Conservation (phyloP, 2,888 invertebrate genomes). For the Tineola bisselliella region DNA sequence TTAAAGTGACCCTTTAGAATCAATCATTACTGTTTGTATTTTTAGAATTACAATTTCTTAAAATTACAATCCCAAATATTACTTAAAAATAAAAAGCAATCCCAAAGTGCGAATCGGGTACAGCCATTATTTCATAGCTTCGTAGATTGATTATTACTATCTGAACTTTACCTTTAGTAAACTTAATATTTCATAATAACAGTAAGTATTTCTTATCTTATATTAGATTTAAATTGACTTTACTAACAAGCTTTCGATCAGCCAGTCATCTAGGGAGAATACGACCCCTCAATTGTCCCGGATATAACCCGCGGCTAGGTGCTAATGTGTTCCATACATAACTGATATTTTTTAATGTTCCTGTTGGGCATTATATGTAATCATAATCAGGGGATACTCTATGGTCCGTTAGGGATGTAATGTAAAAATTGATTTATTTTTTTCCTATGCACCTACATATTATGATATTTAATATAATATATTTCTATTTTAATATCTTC, state of each 20-base stretch:
- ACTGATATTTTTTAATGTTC: neutral
- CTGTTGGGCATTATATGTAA: slow-evolving; percentile 8
- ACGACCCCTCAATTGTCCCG: slow-evolving; percentile 45
- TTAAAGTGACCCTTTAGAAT: neutral
- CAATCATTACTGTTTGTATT: neutral
- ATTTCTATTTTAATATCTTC: no score
- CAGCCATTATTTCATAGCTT: no score
- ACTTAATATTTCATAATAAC: no score
- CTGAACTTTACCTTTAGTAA: no score
- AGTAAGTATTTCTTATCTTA: slow-evolving; percentile 25
- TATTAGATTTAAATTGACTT: slow-evolving; percentile 38
- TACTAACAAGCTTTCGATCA: slow-evolving; percentile 25
- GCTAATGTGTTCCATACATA: slow-evolving; percentile 43
- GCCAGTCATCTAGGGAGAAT: slow-evolving; percentile 35
- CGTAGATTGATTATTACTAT: no score
- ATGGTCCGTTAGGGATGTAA: slow-evolving; percentile 1
- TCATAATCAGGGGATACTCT: slow-evolving; percentile 4
- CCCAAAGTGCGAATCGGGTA: neutral
- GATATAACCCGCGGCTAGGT: slow-evolving; percentile 49
- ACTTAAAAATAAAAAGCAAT: no score
- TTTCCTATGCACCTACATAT: no score
- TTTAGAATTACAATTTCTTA: no score
- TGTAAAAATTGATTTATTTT: neutral
- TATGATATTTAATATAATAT: no score
- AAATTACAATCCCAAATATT: no score